These are phyloP conservation scores for Aselliscus stoliczkanus DNA, from an alignment of 2,797 vertebrate species.

Conservation along the genomic window DNA sequence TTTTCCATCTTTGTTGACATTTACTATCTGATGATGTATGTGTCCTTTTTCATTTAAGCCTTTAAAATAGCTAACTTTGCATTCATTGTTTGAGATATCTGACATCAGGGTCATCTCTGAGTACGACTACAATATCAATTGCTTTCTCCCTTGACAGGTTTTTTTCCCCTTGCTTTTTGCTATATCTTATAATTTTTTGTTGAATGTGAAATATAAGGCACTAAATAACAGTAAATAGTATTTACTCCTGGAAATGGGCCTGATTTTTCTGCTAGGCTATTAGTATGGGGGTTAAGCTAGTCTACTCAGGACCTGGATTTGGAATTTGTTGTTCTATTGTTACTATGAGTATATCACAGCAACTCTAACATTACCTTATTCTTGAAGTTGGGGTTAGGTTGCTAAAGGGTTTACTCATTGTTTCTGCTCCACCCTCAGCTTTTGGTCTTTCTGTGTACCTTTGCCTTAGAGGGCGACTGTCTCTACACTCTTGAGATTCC, in stretches of 20 bases:
- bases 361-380: not conserved
- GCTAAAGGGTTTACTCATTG: not conserved
- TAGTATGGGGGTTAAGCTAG: not conserved
- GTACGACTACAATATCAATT: not conserved
- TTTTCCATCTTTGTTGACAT: not conserved
- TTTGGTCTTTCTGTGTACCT: not conserved
- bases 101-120: not conserved
- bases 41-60: not conserved
- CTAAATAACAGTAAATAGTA: not conserved
- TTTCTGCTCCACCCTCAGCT: not conserved
- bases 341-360: not conserved
- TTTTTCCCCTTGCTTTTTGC: not conserved
- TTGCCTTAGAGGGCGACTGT: not conserved
- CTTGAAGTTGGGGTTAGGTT: not conserved
- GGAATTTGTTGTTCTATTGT: not conserved
- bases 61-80: not conserved
- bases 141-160: not conserved
- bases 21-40: not conserved
- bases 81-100: not conserved
- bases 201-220: not conserved
- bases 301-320: not conserved
- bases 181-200: not conserved
- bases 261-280: not conserved
- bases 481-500: not conserved
- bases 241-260: not conserved